phyloP scores from a whole-genome alignment of 2,797 vertebrate genomes.

The Argya squamiceps region DNA sequence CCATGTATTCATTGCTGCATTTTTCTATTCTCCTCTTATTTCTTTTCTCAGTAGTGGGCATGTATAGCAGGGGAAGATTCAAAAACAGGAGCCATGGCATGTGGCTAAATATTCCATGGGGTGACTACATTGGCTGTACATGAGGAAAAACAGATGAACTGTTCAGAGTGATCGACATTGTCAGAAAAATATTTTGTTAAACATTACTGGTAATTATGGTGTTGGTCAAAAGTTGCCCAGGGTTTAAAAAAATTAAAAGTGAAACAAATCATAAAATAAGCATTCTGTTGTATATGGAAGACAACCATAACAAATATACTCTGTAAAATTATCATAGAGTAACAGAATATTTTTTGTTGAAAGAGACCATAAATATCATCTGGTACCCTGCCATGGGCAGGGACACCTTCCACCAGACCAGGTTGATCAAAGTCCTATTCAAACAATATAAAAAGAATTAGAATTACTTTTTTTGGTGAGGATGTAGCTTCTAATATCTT shows the following conservation, averaged over 20 bases:
- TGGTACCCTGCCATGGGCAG: fast-evolving
- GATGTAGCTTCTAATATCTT: not conserved
- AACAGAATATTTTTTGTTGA: not conserved
- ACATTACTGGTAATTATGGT: not conserved
- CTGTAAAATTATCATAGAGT: not conserved
- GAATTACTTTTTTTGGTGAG: not conserved
- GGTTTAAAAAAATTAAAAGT: not conserved
- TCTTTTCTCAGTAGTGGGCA: not conserved
- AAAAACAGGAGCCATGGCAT: not conserved
- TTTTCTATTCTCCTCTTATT: not conserved
- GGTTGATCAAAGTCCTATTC: not conserved
- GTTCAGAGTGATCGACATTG: fast-evolving
- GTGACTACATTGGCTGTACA: no score
- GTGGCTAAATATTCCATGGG: not conserved
- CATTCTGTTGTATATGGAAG: not conserved
- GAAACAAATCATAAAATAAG: not conserved
- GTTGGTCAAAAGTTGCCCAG: not conserved
- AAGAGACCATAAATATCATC: not conserved
- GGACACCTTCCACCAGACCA: not conserved
- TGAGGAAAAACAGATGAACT: not conserved
- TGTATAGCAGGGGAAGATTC: not conserved
- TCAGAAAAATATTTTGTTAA: not conserved
- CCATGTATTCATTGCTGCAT: not conserved
- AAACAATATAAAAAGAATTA: not conserved
- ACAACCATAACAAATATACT: not conserved